phyloP scores from a whole-genome alignment of 2,888 invertebrate species.

The Drosophila nr. perissopoda region DNA sequence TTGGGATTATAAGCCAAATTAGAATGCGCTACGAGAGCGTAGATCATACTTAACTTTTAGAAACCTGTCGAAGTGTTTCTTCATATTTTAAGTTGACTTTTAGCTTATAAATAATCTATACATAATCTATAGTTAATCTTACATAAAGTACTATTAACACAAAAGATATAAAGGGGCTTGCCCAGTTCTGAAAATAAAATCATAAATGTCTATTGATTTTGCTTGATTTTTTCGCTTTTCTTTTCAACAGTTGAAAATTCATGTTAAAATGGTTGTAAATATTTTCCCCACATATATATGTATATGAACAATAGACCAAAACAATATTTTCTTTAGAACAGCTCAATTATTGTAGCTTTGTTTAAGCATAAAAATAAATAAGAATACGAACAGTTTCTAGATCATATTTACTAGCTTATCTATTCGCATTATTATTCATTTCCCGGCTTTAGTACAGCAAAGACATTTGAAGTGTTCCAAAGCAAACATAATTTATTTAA shows the following conservation, averaged over 20 bases:
- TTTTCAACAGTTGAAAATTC: no score
- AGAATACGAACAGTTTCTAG: not conserved
- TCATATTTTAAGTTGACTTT: not conserved
- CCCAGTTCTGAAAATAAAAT: no score
- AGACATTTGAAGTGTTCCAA: not conserved
- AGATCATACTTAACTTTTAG: slow-evolving; percentile 3
- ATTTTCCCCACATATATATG: no score
- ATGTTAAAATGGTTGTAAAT: no score
- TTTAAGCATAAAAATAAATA: not conserved
- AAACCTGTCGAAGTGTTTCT: not conserved
- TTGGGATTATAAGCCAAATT: slow-evolving; percentile 15
- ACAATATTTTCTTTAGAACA: not conserved
- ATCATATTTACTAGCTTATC: not conserved
- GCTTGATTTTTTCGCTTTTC: no score
- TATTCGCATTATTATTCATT: not conserved
- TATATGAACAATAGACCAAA: not conserved
- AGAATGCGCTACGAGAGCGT: slow-evolving; percentile 3
- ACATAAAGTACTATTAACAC: no score
- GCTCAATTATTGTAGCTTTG: not conserved
- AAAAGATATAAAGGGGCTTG: no score
- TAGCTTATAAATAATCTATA: not conserved
- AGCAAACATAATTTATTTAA: not conserved
- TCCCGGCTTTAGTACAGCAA: not conserved
- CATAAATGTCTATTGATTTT: no score
- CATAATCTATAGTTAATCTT: not conserved